phyloP scores from a whole-genome alignment of 2,797 vertebrate genomes.

The Pyrocephalus nanus region DNA sequence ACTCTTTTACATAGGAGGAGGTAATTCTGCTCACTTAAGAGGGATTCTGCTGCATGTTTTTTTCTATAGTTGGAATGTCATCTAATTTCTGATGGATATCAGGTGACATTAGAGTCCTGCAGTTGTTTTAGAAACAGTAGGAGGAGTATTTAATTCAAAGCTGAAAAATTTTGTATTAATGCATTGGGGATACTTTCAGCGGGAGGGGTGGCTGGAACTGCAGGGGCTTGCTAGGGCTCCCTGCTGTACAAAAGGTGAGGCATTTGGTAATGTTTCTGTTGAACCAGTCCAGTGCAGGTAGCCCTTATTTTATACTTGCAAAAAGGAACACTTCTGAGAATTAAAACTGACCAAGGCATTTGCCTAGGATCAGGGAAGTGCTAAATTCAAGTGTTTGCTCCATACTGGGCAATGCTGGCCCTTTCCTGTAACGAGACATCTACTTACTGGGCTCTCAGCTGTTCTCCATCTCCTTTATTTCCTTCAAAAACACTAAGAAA shows the following conservation, averaged over 20 bases:
- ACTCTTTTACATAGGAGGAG: background rate
- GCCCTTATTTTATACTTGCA: background rate
- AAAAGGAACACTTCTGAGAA: background rate
- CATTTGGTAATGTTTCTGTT: background rate
- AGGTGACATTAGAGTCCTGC: background rate
- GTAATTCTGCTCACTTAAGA: background rate
- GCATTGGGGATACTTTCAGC: background rate
- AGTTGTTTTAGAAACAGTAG: background rate
- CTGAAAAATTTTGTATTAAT: background rate
- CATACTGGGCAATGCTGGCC: fast-evolving
- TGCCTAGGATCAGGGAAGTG: background rate
- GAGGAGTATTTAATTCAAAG: background rate
- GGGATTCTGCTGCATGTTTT: background rate
- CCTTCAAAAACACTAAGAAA: background rate
- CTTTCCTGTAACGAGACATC: background rate
- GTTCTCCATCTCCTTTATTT: background rate
- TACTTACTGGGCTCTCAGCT: background rate
- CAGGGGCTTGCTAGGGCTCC: background rate
- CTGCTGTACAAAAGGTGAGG: background rate
- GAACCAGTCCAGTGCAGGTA: background rate
- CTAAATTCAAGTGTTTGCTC: background rate
- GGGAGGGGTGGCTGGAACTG: background rate
- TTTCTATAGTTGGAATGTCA: background rate
- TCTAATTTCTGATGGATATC: constrained; percentile 22
- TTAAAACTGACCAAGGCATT: background rate